A percentile compares a stretch with the other conserved stretches of the same genome.
Conservation (phyloP, 2,888 invertebrate genomes). For the Hecatera dysodea region DNA sequence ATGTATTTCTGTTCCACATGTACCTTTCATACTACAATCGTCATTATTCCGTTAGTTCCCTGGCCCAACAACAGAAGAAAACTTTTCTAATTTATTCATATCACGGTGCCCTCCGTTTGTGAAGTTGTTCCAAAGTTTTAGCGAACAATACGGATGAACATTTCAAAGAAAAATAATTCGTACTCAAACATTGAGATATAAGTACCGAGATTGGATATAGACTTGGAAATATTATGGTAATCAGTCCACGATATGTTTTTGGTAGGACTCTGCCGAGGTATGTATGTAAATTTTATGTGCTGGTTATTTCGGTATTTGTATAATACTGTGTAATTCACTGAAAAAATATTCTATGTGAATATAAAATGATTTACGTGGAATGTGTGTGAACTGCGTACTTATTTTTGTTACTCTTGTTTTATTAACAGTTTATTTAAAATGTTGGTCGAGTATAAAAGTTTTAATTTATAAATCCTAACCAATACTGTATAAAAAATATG, state of each 20-base stretch:
- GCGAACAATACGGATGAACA: constrained; percentile 85
- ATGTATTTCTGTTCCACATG: too few relatives aligned
- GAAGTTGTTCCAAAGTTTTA: constrained; percentile 83
- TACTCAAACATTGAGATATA: constrained; percentile 68
- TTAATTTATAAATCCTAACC: too few relatives aligned
- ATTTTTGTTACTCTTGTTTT: constrained; percentile 14
- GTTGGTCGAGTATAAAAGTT: too few relatives aligned
- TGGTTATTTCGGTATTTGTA: constrained; percentile 57
- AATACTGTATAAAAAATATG: too few relatives aligned
- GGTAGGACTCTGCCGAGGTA: constrained; percentile 38
- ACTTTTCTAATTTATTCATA: constrained; percentile 90
- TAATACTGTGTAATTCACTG: constrained; percentile 47
- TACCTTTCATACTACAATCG: constrained; percentile 25
- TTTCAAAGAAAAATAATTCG: constrained; percentile 79
- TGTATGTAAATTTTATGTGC: constrained; percentile 60
- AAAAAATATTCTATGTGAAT: constrained; percentile 52
- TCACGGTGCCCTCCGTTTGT: constrained; percentile 83
- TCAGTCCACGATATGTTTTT: constrained; percentile 58
- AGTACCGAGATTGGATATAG: constrained; percentile 63
- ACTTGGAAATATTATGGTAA: constrained; percentile 64
- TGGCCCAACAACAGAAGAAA: constrained; percentile 70
- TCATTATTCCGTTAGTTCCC: constrained; percentile 50
- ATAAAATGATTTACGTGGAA: constrained; percentile 25
- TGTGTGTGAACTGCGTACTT: constrained; percentile 17
- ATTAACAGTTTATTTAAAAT: constrained; percentile 10